Evolutionary conservation across 2,797 vertebrate species (phyloP).

Genomic region (Xenops minutus): DNA sequence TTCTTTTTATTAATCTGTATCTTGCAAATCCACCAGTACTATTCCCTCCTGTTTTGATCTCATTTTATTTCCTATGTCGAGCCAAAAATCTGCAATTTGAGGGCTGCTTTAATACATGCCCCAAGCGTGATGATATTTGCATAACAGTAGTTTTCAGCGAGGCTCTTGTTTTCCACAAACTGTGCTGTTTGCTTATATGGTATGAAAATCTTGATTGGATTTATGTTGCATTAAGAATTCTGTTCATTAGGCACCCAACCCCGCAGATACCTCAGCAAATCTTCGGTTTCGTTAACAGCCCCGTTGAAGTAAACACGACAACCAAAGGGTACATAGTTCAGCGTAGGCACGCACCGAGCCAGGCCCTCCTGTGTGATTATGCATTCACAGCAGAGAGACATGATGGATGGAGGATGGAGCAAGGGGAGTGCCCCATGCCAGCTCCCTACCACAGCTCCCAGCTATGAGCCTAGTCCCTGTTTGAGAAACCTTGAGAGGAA

Average conservation of each 20-base stretch:
- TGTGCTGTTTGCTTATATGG: background rate
- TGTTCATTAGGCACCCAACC: background rate
- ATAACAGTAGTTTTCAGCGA: constrained; percentile 17
- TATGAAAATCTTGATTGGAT: constrained; percentile 2
- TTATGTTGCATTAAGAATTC: background rate
- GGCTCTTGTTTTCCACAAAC: background rate
- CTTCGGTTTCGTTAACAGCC: background rate
- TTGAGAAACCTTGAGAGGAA: background rate
- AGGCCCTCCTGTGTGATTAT: rapidly evolving
- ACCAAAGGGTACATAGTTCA: rapidly evolving
- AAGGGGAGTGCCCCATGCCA: rapidly evolving
- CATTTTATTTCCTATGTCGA: constrained; percentile 11
- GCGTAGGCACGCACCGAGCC: background rate
- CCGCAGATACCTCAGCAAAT: background rate
- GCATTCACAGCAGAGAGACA: background rate
- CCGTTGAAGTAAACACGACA: background rate
- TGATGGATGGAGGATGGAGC: rapidly evolving
- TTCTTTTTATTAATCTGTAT: constrained; percentile 38
- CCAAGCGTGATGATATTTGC: background rate
- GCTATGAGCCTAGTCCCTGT: background rate
- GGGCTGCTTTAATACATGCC: background rate
- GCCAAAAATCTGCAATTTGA: background rate
- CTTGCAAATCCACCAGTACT: constrained; percentile 4
- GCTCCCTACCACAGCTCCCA: background rate
- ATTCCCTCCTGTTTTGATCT: background rate